Evolutionary conservation across 2,888 invertebrate genomes (phyloP), one percentile per base, ranked within the genome.

Genomic region (Sarcophaga carnaria): DNA sequence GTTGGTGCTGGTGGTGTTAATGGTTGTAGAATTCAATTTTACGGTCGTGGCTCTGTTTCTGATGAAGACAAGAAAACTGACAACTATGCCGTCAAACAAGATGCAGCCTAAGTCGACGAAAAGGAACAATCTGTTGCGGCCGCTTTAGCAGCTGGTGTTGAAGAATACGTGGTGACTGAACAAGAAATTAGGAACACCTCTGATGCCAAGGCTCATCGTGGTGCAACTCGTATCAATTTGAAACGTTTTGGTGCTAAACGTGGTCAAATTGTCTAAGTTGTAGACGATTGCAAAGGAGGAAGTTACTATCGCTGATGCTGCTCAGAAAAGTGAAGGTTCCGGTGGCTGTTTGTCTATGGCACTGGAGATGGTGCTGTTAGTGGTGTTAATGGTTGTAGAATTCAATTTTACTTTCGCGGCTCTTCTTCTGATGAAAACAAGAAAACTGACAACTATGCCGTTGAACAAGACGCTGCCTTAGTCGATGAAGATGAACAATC

Each of bases 111-210:
- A 22, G 63, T 80, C 12, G 90, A 25, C 2, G 25, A 2, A 25
- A 0, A 92, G 63, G 91, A 91, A 12, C 89, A 92, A 66, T 85
- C 89, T 0, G 71, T 90, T 72, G 90, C 90, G 49, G 89, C 89
- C 4, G 90, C 90, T 0, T 64, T 90, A 0, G 90, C 89, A 0
- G 89, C 89, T 25, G 92, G 20, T 20, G 20, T 20, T 20, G 20
- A 20, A 20, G 20, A 20, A 20, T 20, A 20, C 20, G 20, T 20
- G 20, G 20, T 20, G 20, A 20, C 20, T 20, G 20, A 20, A 20
- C 20, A 20, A 20, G 20, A 20, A 20, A 20, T 20, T 20, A 20
- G 20, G 20, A 20, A 20, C 20, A 20, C 20, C 20, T 20, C 20
- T 20, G 20, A 20, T 20, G 20, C 20, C 20, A 20, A 20, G 20